phyloP scores from a whole-genome alignment of 2,888 invertebrate species.

The Protonemura montana region DNA sequence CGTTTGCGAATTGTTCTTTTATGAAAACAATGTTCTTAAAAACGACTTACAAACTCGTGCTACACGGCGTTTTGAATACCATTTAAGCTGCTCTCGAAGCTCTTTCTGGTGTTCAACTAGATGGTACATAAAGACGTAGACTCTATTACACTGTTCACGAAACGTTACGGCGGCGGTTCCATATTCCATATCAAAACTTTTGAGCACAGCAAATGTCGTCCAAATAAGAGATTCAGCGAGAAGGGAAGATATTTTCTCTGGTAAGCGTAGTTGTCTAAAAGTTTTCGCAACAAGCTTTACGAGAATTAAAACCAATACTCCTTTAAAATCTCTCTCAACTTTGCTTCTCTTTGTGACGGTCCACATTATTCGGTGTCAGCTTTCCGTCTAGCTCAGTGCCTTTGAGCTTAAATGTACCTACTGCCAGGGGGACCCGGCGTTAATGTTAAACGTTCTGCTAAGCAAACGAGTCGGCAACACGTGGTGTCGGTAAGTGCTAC shows the following conservation, averaged over 20 bases:
- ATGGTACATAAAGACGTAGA: too few relatives aligned
- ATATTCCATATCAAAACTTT: not conserved
- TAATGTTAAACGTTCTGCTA: too few relatives aligned
- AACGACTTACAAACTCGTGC: constrained; percentile 2
- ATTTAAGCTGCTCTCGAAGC: not conserved
- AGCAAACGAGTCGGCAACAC: too few relatives aligned
- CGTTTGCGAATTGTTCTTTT: not conserved
- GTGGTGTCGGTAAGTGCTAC: too few relatives aligned
- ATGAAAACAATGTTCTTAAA: constrained; percentile 12
- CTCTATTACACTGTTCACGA: too few relatives aligned
- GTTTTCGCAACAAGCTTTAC: not conserved
- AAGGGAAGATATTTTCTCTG: not conserved
- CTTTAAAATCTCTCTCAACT: not conserved
- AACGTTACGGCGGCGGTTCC: not conserved
- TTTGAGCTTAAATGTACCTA: too few relatives aligned
- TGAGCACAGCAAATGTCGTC: not conserved
- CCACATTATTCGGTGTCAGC: not conserved
- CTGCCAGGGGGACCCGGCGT: too few relatives aligned
- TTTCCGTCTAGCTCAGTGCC: too few relatives aligned
- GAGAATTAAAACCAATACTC: not conserved
- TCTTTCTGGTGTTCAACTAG: not conserved
- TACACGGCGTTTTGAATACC: not conserved
- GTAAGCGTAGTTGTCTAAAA: not conserved
- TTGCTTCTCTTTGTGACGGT: not conserved
- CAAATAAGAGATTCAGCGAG: not conserved